Percentiles rank a stretch among this genome's conserved stretches.
Conservation (phyloP, 2,113 vertebrate genomes). For the Nesoenas mayeri region DNA sequence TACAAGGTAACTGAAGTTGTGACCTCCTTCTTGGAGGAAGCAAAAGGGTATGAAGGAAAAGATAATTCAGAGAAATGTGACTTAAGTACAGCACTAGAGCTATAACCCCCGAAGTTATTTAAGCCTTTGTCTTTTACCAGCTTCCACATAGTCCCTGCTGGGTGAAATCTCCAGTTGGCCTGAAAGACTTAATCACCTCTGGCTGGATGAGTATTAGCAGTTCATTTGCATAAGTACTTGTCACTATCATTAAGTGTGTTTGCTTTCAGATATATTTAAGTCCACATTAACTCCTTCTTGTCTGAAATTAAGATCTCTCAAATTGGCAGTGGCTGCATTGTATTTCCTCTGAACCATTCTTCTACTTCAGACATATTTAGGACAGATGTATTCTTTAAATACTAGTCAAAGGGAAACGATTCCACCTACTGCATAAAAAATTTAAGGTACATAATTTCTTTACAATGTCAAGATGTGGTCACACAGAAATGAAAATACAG, state of each 20-base stretch:
- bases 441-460: background rate
- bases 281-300: conserved; percentile 58
- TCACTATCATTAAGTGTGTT: conserved; percentile 68
- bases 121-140: background rate
- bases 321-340: background rate
- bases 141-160: conserved; percentile 23
- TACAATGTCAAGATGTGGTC: background rate
- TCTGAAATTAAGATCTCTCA: background rate
- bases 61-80: conserved; percentile 10
- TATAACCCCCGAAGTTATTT: conserved; percentile 39
- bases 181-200: conserved; percentile 64
- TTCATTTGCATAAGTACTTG: conserved; percentile 67
- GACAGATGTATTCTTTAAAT: background rate
- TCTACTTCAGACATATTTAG: background rate
- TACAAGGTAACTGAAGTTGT: background rate
- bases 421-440: background rate
- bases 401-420: background rate
- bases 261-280: conserved; percentile 63
- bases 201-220: conserved; percentile 60
- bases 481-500: background rate
- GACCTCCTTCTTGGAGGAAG: conserved; percentile 7
- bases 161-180: conserved; percentile 56
- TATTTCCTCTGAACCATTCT: background rate
- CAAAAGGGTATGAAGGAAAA: background rate
- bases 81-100: background rate